These are phyloP conservation scores for Sylvietta virens DNA, from an alignment of 2,113 vertebrate genomes.

Conservation along the genomic window DNA sequence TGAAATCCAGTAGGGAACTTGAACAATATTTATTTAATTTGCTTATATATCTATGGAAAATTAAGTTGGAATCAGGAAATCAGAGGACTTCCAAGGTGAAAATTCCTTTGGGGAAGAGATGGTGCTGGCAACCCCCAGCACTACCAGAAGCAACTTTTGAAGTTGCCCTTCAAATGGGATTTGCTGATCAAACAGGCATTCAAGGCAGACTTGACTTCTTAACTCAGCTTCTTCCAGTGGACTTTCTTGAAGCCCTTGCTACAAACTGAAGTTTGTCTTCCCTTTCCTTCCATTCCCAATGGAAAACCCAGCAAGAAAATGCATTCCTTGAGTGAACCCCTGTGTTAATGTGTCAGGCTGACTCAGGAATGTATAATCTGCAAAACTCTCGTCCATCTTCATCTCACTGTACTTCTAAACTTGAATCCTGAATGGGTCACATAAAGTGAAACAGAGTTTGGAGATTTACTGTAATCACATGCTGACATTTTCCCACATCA, in stretches of 20 bases:
- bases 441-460: slow-evolving; percentile 19
- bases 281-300: not conserved
- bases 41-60: not conserved
- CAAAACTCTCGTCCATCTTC: not conserved
- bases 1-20: not conserved
- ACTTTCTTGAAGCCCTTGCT: not conserved
- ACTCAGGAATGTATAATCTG: not conserved
- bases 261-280: not conserved
- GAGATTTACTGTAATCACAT: slow-evolving; percentile 47
- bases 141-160: not conserved
- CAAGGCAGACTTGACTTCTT: not conserved
- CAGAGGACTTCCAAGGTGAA: not conserved
- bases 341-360: not conserved
- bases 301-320: not conserved
- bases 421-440: not conserved
- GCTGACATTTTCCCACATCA: slow-evolving; percentile 51
- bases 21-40: not conserved
- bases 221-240: not conserved
- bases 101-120: not conserved
- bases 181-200: not conserved
- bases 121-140: not conserved
- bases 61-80: not conserved
- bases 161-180: not conserved
- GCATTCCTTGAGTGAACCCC: not conserved
- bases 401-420: not conserved